Percentiles rank a stretch among this genome's conserved stretches.
Evolutionary conservation across 2,113 vertebrate species (phyloP).

Genomic region (Epinephelus lanceolatus): DNA sequence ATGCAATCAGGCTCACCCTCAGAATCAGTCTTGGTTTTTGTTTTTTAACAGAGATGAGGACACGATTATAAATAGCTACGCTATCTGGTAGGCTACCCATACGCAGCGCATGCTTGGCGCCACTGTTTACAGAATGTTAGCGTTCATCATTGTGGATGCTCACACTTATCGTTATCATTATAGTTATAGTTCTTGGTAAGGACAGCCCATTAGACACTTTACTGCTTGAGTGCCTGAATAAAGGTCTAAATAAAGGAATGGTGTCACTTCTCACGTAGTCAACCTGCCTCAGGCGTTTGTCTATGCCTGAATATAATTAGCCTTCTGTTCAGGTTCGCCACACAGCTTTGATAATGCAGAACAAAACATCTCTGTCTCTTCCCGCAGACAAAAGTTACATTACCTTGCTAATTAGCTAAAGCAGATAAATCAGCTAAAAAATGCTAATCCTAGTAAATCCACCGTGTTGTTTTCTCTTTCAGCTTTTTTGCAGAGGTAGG

Average conservation of each 20-base stretch:
- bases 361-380: slow-evolving; percentile 54
- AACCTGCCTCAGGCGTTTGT: slow-evolving; percentile 18
- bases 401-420: slow-evolving; percentile 55
- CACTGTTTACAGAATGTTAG: too few relatives aligned
- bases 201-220: neutral
- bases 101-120: too few relatives aligned
- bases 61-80: too few relatives aligned
- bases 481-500: slow-evolving; percentile 29
- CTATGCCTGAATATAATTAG: slow-evolving; percentile 27
- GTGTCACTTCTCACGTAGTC: neutral
- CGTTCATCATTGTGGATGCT: too few relatives aligned
- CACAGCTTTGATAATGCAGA: slow-evolving; percentile 42
- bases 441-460: slow-evolving; percentile 68
- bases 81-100: too few relatives aligned
- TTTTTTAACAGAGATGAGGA: too few relatives aligned
- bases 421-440: slow-evolving; percentile 56
- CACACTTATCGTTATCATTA: too few relatives aligned
- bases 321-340: slow-evolving; percentile 27
- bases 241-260: slow-evolving; percentile 12
- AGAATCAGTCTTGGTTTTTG: too few relatives aligned
- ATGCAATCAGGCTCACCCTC: too few relatives aligned
- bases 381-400: slow-evolving; percentile 40
- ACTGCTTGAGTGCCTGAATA: neutral
- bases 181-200: too few relatives aligned
- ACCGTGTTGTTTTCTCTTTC: slow-evolving; percentile 29